phyloP scores from a whole-genome alignment of 2,888 invertebrate genomes.

The Callimorpha dominula region DNA sequence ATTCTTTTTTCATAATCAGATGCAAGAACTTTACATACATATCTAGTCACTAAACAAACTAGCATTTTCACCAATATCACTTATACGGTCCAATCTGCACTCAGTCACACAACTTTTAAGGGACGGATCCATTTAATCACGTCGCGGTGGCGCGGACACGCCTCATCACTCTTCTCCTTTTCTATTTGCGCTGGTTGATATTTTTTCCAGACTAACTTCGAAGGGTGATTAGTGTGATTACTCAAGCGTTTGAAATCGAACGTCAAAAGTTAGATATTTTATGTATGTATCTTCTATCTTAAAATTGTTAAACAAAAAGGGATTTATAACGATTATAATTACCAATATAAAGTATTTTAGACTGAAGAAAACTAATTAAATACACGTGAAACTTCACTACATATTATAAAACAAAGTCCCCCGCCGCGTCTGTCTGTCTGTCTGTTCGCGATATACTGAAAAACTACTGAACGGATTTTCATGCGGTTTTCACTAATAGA shows the following conservation, averaged over 20 bases:
- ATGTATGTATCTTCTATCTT: neutral
- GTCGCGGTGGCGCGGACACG: neutral
- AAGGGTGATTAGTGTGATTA: slow-evolving; percentile 3
- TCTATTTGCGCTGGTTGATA: neutral
- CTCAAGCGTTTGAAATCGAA: neutral
- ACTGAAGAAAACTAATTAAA: neutral
- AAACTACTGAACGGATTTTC: too few relatives aligned
- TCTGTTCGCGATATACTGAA: too few relatives aligned
- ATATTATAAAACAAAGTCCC: too few relatives aligned
- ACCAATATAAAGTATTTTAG: neutral
- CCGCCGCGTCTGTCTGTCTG: too few relatives aligned
- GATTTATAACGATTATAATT: neutral
- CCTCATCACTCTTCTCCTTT: slow-evolving; percentile 2
- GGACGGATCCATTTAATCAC: slow-evolving; percentile 3
- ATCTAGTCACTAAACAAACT: neutral
- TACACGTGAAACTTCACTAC: too few relatives aligned
- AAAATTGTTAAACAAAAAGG: neutral
- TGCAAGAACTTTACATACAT: neutral
- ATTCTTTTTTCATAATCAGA: too few relatives aligned
- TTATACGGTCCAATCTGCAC: neutral
- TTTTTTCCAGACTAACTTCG: neutral
- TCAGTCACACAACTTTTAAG: neutral
- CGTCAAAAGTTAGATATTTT: neutral
- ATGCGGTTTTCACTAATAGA: too few relatives aligned
- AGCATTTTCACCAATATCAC: neutral